Percentiles rank a stretch among this genome's conserved stretches.
phyloP scores from a whole-genome alignment of 1,140 invertebrate genomes.

The Agrypnia vestita region DNA sequence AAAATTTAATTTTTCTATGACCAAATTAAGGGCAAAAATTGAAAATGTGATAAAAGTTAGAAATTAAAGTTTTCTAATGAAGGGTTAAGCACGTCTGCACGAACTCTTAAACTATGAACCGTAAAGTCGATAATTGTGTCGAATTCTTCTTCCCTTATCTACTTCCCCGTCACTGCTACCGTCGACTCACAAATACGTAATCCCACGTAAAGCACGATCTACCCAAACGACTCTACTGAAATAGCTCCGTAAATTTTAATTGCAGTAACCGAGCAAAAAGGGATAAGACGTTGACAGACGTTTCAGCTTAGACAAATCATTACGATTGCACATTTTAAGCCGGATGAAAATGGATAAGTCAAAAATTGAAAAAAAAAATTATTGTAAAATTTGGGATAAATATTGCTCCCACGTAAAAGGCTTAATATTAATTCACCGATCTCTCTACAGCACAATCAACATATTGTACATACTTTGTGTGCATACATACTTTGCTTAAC shows the following conservation, averaged over 20 bases:
- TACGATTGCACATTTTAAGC: conserved; percentile 17
- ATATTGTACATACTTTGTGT: no score
- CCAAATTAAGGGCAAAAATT: no score
- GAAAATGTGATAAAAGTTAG: no score
- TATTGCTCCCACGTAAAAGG: no score
- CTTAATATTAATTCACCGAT: no score
- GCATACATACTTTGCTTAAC: no score
- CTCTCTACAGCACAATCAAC: no score
- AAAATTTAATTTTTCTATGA: no score
- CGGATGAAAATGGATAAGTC: no score
- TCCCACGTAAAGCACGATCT: conserved; percentile 23
- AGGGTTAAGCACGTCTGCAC: conserved; percentile 17
- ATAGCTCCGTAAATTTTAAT: conserved; percentile 6
- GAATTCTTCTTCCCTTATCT: conserved; percentile 31
- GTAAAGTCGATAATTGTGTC: conserved; percentile 38
- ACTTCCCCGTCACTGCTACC: conserved; percentile 7
- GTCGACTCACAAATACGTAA: conserved; percentile 26
- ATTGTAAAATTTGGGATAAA: no score
- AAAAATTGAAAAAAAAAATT: not conserved
- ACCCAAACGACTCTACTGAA: not conserved
- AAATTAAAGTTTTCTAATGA: no score
- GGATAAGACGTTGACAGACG: not conserved
- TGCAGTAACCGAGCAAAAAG: conserved; percentile 15
- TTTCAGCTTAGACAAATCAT: not conserved
- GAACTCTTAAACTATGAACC: conserved; percentile 12